These are phyloP conservation scores for Bubo bubo DNA, from an alignment of 2,113 vertebrate species.

Conservation along the genomic window DNA sequence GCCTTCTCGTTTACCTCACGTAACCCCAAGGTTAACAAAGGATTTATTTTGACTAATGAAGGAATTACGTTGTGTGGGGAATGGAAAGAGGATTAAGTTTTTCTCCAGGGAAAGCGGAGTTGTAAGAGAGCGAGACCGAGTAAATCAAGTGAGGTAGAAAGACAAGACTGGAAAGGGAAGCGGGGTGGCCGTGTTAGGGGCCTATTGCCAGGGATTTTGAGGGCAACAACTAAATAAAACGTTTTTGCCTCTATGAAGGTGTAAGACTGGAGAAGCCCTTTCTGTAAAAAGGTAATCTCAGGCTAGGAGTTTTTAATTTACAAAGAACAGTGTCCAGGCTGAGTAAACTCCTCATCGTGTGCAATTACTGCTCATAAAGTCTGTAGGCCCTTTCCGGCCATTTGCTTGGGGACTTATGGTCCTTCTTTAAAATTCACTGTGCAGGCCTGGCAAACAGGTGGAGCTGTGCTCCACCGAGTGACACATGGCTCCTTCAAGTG, in stretches of 20 bases:
- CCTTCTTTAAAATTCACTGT: neutral
- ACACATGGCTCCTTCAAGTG: neutral
- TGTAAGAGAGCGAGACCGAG: neutral
- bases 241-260: neutral
- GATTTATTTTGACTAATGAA: neutral
- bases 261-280: neutral
- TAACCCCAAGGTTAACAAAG: conserved; percentile 27
- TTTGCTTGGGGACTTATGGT: neutral
- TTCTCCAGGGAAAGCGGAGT: neutral
- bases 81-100: conserved; percentile 30
- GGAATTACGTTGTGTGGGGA: neutral
- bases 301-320: neutral
- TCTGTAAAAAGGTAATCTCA: neutral
- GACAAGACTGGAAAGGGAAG: neutral
- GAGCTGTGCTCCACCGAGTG: neutral
- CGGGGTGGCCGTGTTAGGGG: accelerated
- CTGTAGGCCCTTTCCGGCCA: neutral
- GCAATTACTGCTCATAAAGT: neutral
- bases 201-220: neutral
- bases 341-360: accelerated
- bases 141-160: neutral
- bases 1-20: neutral
- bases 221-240: neutral
- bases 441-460: conserved; percentile 37
- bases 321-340: accelerated